Percentiles rank a stretch among this genome's conserved stretches.
phyloP scores from a whole-genome alignment of 2,113 vertebrate genomes.

The Sorex araneus region DNA sequence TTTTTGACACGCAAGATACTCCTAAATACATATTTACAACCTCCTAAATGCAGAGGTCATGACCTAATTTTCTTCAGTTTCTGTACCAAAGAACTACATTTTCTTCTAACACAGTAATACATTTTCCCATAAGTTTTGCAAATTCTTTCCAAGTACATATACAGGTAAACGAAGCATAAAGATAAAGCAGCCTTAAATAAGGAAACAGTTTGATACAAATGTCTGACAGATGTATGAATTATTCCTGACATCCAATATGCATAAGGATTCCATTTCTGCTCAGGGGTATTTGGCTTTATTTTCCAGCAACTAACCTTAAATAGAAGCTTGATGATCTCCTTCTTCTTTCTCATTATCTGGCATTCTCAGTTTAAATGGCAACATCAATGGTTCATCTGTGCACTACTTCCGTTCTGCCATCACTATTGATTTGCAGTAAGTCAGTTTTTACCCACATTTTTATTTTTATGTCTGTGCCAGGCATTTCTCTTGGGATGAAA shows the following conservation, averaged over 20 bases:
- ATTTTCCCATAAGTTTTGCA: neutral
- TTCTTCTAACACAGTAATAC: neutral
- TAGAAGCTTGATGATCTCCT: neutral
- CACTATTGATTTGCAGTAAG: neutral
- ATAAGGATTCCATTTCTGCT: neutral
- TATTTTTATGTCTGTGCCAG: neutral
- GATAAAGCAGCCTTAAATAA: neutral
- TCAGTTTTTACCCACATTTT: slow-evolving; percentile 15
- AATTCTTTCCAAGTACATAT: neutral
- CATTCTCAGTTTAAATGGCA: neutral
- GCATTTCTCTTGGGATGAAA: neutral
- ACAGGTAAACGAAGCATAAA: neutral
- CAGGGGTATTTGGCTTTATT: neutral
- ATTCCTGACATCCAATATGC: neutral
- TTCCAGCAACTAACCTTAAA: neutral
- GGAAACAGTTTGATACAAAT: neutral
- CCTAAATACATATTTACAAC: neutral
- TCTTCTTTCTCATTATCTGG: neutral
- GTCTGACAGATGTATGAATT: neutral
- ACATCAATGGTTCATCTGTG: neutral
- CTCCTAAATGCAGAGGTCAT: neutral
- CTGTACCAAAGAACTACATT: neutral
- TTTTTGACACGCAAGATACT: neutral
- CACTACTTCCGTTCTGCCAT: neutral
- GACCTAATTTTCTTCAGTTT: neutral